Conservation (phyloP, 2,113 vertebrate species). For the Mola mola region DNA sequence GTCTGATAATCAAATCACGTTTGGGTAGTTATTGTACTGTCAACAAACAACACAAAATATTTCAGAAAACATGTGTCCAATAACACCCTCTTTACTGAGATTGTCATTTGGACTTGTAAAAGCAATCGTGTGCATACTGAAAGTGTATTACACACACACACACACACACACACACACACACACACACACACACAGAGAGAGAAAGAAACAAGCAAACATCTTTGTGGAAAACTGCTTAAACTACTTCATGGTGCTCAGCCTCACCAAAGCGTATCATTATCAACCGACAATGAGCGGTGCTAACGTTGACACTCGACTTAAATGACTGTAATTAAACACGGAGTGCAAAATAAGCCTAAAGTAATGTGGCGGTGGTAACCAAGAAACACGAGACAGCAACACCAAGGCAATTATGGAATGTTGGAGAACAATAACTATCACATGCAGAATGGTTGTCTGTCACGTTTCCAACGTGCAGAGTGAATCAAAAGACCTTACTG, state of each 20-base stretch:
- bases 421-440: slow-evolving; percentile 50
- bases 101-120: slow-evolving; percentile 31
- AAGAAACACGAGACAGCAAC: slow-evolving; percentile 58
- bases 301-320: slow-evolving; percentile 68
- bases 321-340: slow-evolving; percentile 82
- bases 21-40: no score
- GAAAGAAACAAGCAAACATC: no score
- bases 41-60: not conserved
- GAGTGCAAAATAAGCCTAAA: slow-evolving; percentile 70
- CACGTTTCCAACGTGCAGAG: no score
- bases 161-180: slow-evolving; percentile 26
- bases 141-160: slow-evolving; percentile 17
- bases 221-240: slow-evolving; percentile 68
- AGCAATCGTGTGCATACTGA: slow-evolving; percentile 1
- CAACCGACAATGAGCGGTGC: slow-evolving; percentile 59
- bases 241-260: slow-evolving; percentile 56
- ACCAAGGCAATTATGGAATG: slow-evolving; percentile 56
- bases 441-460: no score
- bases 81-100: slow-evolving; percentile 22
- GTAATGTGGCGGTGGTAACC: slow-evolving; percentile 58
- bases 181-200: no score
- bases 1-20: no score
- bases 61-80: slow-evolving; percentile 7
- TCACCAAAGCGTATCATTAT: slow-evolving; percentile 80
- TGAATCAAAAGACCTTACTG: no score